A percentile compares a stretch with the other conserved stretches of the same genome.
phyloP scores from a whole-genome alignment of 2,797 vertebrate genomes.

The Peromyscus eremicus region DNA sequence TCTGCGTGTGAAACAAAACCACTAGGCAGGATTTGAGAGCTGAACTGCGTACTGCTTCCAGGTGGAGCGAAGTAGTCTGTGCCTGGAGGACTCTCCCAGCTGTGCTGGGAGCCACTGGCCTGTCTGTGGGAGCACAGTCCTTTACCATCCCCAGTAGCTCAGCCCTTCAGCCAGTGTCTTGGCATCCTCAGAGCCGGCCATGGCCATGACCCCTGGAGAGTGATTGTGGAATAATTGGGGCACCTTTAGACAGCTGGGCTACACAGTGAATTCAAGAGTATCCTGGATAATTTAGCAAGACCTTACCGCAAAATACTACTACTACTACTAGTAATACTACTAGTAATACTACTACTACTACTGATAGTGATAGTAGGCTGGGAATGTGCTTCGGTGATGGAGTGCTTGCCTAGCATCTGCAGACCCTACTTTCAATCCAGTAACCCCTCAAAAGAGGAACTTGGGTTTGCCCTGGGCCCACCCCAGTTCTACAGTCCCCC shows the following conservation, averaged over 20 bases:
- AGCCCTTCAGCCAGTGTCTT: neutral
- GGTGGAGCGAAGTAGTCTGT: neutral
- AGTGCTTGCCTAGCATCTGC: neutral
- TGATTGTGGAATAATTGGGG: neutral
- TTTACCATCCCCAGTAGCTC: neutral
- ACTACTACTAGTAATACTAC: no score
- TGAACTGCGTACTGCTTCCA: neutral
- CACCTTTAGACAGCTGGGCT: neutral
- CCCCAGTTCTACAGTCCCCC: neutral
- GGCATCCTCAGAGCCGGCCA: neutral
- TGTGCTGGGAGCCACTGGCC: neutral
- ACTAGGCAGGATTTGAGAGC: slow-evolving; percentile 4
- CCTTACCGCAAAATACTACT: neutral
- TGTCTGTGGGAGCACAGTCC: neutral
- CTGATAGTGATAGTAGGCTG: neutral
- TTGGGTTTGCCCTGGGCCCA: neutral
- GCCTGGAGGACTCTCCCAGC: neutral
- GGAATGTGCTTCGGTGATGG: neutral
- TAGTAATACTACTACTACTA: no score
- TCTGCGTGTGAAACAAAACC: slow-evolving; percentile 46
- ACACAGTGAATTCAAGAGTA: neutral
- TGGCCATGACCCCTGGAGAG: neutral
- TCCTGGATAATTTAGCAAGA: neutral
- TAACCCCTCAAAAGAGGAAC: neutral
- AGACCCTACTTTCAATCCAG: neutral